phyloP scores from a whole-genome alignment of 2,113 vertebrate species.

The Xiphophorus hellerii region DNA sequence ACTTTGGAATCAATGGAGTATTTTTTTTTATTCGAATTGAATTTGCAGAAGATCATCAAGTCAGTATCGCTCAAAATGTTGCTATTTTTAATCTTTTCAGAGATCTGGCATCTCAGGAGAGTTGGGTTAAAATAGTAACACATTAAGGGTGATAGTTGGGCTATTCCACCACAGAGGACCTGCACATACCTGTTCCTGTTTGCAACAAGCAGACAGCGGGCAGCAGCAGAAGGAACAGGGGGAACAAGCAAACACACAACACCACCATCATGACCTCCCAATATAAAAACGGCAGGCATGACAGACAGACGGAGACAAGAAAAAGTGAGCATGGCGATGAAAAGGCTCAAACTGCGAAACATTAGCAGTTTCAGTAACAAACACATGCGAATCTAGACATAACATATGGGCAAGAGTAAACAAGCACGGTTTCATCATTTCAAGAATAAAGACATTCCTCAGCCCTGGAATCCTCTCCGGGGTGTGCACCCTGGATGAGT shows the following conservation, averaged over 20 bases:
- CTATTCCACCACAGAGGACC: constrained; percentile 18
- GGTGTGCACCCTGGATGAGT: constrained; percentile 3
- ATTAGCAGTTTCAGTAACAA: constrained; percentile 4
- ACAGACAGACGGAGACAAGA: constrained; percentile 4
- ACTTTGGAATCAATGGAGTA: too few relatives aligned
- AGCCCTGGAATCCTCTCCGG: constrained; percentile 3
- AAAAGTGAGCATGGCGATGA: constrained; percentile 2
- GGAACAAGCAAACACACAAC: not conserved
- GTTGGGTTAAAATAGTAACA: constrained; percentile 4
- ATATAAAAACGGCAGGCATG: constrained; percentile 10
- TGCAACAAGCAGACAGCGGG: constrained; percentile 11
- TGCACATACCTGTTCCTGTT: constrained; percentile 47
- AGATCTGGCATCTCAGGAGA: constrained; percentile 1
- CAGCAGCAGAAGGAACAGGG: constrained; percentile 4
- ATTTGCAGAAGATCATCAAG: not conserved
- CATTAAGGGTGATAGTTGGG: not conserved
- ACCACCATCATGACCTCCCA: constrained; percentile 9
- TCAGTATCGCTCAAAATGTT: not conserved
- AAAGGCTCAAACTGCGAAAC: constrained; percentile 10
- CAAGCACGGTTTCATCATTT: constrained; percentile 11
- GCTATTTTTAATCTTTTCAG: not conserved
- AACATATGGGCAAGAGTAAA: constrained; percentile 23
- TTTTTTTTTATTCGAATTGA: too few relatives aligned
- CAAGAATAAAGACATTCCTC: constrained; percentile 28
- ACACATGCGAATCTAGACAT: constrained; percentile 10